Evolutionary conservation across 2,888 invertebrate genomes (phyloP).

Genomic region (Eristalis tenax): DNA sequence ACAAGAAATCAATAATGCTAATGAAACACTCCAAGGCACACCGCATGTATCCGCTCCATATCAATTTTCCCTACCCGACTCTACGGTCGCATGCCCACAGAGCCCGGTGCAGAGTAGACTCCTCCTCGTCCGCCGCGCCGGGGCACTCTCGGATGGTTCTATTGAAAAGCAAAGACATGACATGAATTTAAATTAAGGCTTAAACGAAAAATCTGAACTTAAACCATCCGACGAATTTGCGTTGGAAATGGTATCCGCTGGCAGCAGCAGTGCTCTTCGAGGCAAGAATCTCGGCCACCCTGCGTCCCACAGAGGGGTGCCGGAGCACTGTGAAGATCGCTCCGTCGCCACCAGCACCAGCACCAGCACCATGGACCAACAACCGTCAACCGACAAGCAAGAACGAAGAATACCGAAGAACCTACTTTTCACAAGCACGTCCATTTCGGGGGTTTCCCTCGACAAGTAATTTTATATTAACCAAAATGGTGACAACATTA

Average conservation of each 20-base stretch:
- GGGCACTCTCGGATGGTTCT: conserved; percentile 23
- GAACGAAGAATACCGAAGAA: background rate
- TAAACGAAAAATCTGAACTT: conserved; percentile 59
- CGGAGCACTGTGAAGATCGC: background rate
- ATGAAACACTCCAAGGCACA: conserved; percentile 28
- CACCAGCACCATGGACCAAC: background rate
- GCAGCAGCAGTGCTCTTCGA: conserved; percentile 13
- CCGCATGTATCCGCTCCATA: conserved; percentile 19
- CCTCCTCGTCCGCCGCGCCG: background rate
- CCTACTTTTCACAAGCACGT: background rate
- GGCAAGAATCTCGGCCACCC: background rate
- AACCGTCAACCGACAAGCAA: background rate
- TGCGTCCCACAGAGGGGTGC: background rate
- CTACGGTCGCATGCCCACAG: background rate
- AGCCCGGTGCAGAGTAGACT: background rate
- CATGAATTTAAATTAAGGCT: conserved; percentile 72
- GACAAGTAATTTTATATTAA: conserved; percentile 52
- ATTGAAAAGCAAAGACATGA: conserved; percentile 66
- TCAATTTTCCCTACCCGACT: background rate
- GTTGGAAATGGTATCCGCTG: conserved; percentile 40
- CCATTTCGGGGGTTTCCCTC: conserved; percentile 6
- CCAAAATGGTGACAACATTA: conserved; percentile 55
- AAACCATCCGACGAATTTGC: conserved; percentile 50
- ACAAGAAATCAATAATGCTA: conserved; percentile 43
- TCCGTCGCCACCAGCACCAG: background rate